Evolutionary conservation across 2,113 vertebrate species (phyloP).

Genomic region (Austrofundulus limnaeus): DNA sequence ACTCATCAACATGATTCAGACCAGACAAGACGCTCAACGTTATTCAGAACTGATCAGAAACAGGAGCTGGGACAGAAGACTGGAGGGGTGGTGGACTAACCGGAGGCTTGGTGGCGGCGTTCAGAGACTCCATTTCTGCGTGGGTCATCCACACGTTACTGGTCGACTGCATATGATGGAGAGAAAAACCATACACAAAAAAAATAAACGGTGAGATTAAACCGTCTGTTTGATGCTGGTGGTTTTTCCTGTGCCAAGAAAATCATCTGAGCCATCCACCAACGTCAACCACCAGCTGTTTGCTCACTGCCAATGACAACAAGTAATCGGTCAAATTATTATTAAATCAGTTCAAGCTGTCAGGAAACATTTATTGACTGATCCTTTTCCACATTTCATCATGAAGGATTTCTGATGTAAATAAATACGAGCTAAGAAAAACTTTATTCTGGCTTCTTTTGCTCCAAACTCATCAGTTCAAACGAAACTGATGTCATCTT

Average conservation of each 20-base stretch:
- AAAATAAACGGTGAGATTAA: background rate
- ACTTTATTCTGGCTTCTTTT: background rate
- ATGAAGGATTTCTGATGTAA: background rate
- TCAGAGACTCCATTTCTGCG: slow-evolving; percentile 92
- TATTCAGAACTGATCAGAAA: slow-evolving; percentile 30
- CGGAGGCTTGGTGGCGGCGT: slow-evolving; percentile 87
- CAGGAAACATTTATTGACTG: background rate
- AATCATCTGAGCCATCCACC: background rate
- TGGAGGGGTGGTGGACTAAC: slow-evolving; percentile 74
- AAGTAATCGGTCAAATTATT: background rate
- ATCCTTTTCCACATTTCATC: background rate
- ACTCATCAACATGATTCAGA: slow-evolving; percentile 67
- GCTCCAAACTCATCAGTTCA: background rate
- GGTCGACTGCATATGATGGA: slow-evolving; percentile 87
- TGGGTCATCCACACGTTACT: slow-evolving; percentile 97
- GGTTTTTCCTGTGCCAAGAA: background rate
- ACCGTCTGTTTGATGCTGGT: too few relatives aligned
- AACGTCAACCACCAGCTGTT: slow-evolving; percentile 19
- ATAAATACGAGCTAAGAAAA: background rate
- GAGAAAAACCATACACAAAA: background rate
- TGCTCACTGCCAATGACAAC: background rate
- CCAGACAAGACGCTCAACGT: slow-evolving; percentile 32
- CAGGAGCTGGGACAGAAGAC: background rate
- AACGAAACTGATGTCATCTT: background rate
- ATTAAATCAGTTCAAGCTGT: background rate